phyloP scores from a whole-genome alignment of 2,797 vertebrate genomes.

The Linurgus olivaceus region DNA sequence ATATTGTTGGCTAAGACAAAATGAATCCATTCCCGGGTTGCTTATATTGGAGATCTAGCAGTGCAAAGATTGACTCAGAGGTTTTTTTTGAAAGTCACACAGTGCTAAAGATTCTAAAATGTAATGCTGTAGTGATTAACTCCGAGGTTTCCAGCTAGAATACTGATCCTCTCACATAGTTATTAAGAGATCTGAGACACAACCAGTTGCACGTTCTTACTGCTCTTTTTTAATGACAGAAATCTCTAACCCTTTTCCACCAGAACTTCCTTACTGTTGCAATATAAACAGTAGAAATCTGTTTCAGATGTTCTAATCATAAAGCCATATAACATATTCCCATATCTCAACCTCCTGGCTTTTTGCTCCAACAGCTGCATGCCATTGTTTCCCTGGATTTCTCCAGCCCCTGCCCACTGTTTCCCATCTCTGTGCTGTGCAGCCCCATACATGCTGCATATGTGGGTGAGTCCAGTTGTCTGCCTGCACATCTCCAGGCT shows the following conservation, averaged over 20 bases:
- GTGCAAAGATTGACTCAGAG: background rate
- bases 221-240: background rate
- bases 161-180: background rate
- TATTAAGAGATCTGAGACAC: background rate
- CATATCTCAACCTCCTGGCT: background rate
- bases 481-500: background rate
- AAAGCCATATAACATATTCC: background rate
- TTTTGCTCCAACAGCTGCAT: background rate
- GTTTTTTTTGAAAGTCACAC: background rate
- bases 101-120: background rate
- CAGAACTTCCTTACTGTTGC: background rate
- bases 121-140: background rate
- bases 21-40: background rate
- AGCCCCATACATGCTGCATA: accelerated
- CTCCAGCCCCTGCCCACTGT: background rate
- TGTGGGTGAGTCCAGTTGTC: background rate
- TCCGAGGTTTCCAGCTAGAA: background rate
- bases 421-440: background rate
- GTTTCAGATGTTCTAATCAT: background rate
- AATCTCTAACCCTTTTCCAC: background rate
- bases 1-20: background rate
- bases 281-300: background rate
- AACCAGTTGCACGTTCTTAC: background rate
- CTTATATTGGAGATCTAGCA: background rate
- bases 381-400: background rate